These are phyloP conservation scores for Irena cyanogastra DNA, from an alignment of 2,113 vertebrate species.

Conservation along the genomic window DNA sequence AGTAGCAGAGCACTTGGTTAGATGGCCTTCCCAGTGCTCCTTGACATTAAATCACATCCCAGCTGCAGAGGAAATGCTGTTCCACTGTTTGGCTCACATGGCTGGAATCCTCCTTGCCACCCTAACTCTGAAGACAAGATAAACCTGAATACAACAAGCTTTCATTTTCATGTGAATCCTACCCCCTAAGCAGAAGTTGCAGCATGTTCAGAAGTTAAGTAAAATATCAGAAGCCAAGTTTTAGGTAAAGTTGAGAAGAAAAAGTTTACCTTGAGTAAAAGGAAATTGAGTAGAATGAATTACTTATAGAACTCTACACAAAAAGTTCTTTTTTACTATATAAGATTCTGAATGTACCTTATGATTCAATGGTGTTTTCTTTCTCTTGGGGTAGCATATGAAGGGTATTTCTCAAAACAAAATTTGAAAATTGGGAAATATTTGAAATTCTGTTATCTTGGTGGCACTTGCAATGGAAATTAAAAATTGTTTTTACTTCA, in stretches of 20 bases:
- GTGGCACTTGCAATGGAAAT: neutral
- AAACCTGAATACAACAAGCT: neutral
- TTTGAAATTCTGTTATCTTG: neutral
- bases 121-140: neutral
- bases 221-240: neutral
- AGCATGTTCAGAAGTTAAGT: neutral
- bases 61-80: neutral
- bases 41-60: neutral
- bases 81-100: neutral
- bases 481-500: neutral
- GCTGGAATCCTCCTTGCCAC: neutral
- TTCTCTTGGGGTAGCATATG: neutral
- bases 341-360: neutral
- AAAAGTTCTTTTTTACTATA: neutral
- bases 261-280: neutral
- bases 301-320: neutral
- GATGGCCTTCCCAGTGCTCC: neutral
- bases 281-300: neutral
- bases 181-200: neutral
- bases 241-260: neutral
- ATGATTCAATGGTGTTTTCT: neutral
- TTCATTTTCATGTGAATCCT: neutral
- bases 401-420: neutral
- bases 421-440: neutral
- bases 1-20: neutral